Percentiles rank a stretch among this genome's conserved stretches.
phyloP scores from a whole-genome alignment of 53 echinoderm and acorn worm genomes.

The Luidia sarsii region DNA sequence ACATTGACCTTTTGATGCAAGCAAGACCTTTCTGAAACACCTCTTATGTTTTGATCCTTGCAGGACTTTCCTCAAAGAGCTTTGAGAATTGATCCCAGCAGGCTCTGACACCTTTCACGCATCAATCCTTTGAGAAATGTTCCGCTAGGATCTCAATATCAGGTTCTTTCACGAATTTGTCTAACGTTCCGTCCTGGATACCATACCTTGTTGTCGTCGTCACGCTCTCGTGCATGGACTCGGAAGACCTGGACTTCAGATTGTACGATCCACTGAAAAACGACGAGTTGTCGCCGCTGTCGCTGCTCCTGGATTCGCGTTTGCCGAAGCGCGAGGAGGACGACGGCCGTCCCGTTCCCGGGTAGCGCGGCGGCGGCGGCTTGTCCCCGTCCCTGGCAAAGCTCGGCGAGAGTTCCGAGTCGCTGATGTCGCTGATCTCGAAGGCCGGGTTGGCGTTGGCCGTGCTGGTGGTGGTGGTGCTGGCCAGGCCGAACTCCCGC shows the following conservation, averaged over 20 bases:
- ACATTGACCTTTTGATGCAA: no score
- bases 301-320: slow-evolving; percentile 25
- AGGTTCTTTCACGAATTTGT: no score
- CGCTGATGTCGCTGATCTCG: slow-evolving; percentile 31
- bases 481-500: slow-evolving; percentile 51
- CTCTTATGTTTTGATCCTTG: no score
- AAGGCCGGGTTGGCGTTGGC: slow-evolving; percentile 33
- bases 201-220: slow-evolving; percentile 55
- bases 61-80: no score
- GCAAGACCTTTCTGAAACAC: no score
- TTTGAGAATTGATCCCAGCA: no score
- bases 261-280: slow-evolving; percentile 55
- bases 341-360: slow-evolving; percentile 17
- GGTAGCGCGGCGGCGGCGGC: slow-evolving; percentile 46
- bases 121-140: no score
- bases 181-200: no score
- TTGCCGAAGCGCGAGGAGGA: slow-evolving; percentile 13
- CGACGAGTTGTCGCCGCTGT: slow-evolving; percentile 3
- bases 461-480: no score
- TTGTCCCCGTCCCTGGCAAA: slow-evolving; percentile 25
- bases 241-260: slow-evolving; percentile 45
- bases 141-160: no score
- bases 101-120: no score
- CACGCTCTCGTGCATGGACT: slow-evolving; percentile 44
- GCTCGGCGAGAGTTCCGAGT: slow-evolving; percentile 45